phyloP scores from a whole-genome alignment of 2,888 invertebrate genomes.

The Limenitis camilla region DNA sequence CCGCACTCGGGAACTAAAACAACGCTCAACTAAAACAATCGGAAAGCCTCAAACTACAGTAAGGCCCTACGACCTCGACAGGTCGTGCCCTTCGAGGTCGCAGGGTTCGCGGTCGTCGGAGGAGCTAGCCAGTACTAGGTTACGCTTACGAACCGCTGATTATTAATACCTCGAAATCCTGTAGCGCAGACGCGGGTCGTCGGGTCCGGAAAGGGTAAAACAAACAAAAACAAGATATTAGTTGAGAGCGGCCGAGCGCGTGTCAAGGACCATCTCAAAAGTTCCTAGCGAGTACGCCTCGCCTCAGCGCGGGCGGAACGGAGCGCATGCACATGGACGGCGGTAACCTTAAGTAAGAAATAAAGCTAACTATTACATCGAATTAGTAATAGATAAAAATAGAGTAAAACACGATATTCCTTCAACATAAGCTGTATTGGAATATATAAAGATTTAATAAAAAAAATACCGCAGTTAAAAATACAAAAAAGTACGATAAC shows the following conservation, averaged over 20 bases:
- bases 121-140: conserved; percentile 70
- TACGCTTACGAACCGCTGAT: conserved; percentile 71
- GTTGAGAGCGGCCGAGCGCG: conserved; percentile 72
- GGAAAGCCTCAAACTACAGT: conserved; percentile 76
- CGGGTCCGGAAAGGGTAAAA: conserved; percentile 82
- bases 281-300: conserved; percentile 77
- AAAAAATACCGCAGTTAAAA: conserved; percentile 23
- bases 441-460: conserved; percentile 29
- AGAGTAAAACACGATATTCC: conserved; percentile 49
- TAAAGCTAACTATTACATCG: conserved; percentile 64
- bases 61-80: conserved; percentile 75
- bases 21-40: conserved; percentile 75
- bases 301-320: conserved; percentile 40
- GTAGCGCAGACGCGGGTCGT: conserved; percentile 80
- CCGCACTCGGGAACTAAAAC: conserved; percentile 73
- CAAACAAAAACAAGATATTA: conserved; percentile 80
- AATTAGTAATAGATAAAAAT: conserved; percentile 56
- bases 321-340: conserved; percentile 67
- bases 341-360: conserved; percentile 54
- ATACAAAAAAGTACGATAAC: conserved; percentile 35
- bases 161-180: conserved; percentile 87
- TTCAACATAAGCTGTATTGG: conserved; percentile 53
- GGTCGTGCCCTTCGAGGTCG: conserved; percentile 59
- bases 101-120: conserved; percentile 63
- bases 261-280: conserved; percentile 94